phyloP scores from a whole-genome alignment of 2,888 invertebrate genomes.

The Ichneumon xanthorius region DNA sequence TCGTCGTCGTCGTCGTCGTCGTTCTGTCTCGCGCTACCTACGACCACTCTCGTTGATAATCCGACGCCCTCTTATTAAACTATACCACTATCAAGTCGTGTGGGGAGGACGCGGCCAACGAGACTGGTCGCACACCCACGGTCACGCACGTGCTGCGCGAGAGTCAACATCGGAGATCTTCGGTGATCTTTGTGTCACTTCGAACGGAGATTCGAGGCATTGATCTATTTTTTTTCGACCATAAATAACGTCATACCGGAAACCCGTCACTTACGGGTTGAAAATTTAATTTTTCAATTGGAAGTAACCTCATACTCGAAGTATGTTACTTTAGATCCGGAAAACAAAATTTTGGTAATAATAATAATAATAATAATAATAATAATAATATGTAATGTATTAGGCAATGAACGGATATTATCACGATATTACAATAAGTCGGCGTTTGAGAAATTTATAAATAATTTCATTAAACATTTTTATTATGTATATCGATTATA shows the following conservation, averaged over 20 bases:
- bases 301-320: no score
- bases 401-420: not conserved
- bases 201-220: not conserved
- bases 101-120: slow-evolving; percentile 9
- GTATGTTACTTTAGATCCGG: not conserved
- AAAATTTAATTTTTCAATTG: no score
- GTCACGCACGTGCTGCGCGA: slow-evolving; percentile 38
- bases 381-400: no score
- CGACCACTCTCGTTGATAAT: slow-evolving; percentile 64
- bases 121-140: slow-evolving; percentile 51
- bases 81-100: slow-evolving; percentile 31
- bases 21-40: slow-evolving; percentile 60
- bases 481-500: slow-evolving; percentile 11
- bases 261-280: no score
- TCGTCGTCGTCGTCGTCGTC: slow-evolving; percentile 4
- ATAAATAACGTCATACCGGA: no score
- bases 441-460: not conserved
- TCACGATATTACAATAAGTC: not conserved
- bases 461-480: not conserved
- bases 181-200: not conserved
- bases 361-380: no score
- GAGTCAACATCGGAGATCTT: not conserved
- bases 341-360: no score
- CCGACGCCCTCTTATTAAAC: slow-evolving; percentile 57
- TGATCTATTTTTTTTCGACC: not conserved